These are phyloP conservation scores for Drosophila subquinaria DNA, from an alignment of 2,888 invertebrate genomes.

Conservation along the genomic window DNA sequence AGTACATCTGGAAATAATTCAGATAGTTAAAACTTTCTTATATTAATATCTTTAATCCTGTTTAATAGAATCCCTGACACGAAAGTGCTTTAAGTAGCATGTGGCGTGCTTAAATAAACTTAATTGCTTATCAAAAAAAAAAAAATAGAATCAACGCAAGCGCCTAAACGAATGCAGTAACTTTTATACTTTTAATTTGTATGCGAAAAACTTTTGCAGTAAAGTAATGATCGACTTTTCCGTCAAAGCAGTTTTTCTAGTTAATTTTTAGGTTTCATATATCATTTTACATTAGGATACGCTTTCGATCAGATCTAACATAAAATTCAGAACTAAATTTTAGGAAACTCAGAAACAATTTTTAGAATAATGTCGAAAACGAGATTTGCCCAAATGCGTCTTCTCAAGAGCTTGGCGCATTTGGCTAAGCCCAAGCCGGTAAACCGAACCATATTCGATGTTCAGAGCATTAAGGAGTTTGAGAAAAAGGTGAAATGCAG, in stretches of 20 bases:
- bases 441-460: conserved; percentile 89
- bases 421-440: neutral
- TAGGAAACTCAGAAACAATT: neutral
- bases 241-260: neutral
- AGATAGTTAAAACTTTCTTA: too few relatives aligned
- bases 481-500: conserved; percentile 94
- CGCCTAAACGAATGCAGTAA: too few relatives aligned
- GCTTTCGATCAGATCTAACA: conserved; percentile 6
- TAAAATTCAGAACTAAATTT: neutral
- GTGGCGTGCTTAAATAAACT: too few relatives aligned
- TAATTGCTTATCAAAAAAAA: too few relatives aligned
- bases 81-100: too few relatives aligned
- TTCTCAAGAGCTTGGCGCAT: conserved; percentile 19
- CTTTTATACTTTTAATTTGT: too few relatives aligned
- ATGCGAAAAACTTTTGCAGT: neutral
- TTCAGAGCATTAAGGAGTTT: conserved; percentile 96
- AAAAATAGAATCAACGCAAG: too few relatives aligned
- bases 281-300: neutral
- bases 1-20: too few relatives aligned
- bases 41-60: too few relatives aligned
- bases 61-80: too few relatives aligned
- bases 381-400: neutral
- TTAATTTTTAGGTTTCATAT: neutral
- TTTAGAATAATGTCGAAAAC: conserved; percentile 30
- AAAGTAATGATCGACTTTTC: neutral